phyloP scores from a whole-genome alignment of 1,140 invertebrate genomes.

The Vollenhovia emeryi region DNA sequence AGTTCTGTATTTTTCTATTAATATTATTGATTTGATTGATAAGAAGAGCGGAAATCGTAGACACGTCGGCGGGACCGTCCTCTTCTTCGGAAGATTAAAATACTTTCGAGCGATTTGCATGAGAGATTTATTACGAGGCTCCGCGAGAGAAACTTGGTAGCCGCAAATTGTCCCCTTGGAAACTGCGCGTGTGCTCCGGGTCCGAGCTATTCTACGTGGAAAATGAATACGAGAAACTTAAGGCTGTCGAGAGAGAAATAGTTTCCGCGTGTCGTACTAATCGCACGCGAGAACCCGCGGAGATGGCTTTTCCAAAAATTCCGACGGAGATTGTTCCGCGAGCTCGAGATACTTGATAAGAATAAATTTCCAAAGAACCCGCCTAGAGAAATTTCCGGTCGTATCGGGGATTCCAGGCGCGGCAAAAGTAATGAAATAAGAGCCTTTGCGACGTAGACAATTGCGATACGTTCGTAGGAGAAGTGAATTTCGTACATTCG shows the following conservation, averaged over 20 bases:
- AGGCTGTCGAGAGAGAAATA: not conserved
- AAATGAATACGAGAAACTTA: conserved; percentile 43
- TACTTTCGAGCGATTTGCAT: conserved; percentile 40
- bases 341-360: not conserved
- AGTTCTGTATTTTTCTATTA: not conserved
- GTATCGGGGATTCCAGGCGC: not conserved
- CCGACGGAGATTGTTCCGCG: not conserved
- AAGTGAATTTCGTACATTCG: not conserved
- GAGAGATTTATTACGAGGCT: conserved; percentile 39
- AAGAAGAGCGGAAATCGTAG: not conserved
- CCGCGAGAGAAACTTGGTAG: conserved; percentile 21
- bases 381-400: not conserved
- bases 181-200: not conserved
- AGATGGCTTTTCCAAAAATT: not conserved
- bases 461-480: not conserved
- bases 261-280: conserved; percentile 1
- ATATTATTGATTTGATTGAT: not conserved
- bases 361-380: not conserved
- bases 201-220: not conserved
- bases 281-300: not conserved
- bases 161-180: conserved; percentile 28
- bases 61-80: not conserved
- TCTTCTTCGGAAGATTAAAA: conserved; percentile 39
- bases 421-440: not conserved
- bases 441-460: not conserved